phyloP scores from a whole-genome alignment of 2,113 vertebrate species.

The Mohoua ochrocephala region DNA sequence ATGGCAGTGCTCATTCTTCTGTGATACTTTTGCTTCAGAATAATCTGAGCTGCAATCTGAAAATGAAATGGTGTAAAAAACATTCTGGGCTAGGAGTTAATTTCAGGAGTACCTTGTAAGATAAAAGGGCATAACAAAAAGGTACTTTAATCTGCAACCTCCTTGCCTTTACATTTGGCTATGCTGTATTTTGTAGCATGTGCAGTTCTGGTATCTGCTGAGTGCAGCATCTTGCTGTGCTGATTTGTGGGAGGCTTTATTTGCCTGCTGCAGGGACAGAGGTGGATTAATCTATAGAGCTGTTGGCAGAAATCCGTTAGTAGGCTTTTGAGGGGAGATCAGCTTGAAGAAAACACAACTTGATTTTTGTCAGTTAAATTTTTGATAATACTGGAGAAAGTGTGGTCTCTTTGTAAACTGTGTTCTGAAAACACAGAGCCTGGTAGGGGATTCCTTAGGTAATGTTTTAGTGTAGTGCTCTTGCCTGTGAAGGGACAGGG shows the following conservation, averaged over 20 bases:
- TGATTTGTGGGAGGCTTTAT: neutral
- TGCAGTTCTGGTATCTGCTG: neutral
- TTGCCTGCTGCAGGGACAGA: neutral
- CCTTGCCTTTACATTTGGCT: neutral
- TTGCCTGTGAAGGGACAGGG: neutral
- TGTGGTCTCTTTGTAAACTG: neutral
- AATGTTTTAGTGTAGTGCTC: neutral
- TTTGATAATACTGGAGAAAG: neutral
- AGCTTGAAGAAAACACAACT: neutral
- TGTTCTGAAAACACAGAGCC: neutral
- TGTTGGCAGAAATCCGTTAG: neutral
- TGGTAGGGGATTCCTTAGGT: neutral
- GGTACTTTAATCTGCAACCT: neutral
- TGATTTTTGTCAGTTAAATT: neutral
- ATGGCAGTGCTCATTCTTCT: neutral
- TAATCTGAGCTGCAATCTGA: neutral
- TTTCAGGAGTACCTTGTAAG: neutral
- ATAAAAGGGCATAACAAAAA: neutral
- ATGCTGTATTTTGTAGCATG: neutral
- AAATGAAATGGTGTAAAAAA: neutral
- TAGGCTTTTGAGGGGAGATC: neutral
- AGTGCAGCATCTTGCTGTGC: slow-evolving; percentile 19
- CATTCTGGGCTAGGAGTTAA: neutral
- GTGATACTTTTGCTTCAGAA: neutral
- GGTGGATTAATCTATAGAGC: neutral